Base-by-base conservation (phyloP, 1,140 invertebrate genomes). In the Venustaconcha ellipsiformis region DNA sequence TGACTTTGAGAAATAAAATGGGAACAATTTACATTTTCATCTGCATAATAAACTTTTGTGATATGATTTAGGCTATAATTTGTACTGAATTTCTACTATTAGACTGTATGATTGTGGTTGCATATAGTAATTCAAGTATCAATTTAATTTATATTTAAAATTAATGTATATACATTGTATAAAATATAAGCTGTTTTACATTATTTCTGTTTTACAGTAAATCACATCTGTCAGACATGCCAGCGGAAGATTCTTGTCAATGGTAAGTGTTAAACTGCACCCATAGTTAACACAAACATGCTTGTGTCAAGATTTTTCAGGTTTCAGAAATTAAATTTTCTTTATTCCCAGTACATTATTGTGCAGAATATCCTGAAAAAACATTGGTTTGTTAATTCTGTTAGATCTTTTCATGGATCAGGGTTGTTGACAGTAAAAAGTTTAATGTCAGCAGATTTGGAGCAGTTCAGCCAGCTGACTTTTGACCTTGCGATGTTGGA, bases 191-290 rank as follows among this genome's bases (percentile, higher is more conserved):
- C 17, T n/a, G 2, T 20, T 17, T 65, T 63, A 18, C n/a, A 57
- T n/a, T 67, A 37, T 58, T 83, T 60, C 73, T 80, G 92, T 26
- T 70, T 94, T 82, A 89, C 90, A 83, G 94, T 94, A 85, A 93
- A 95, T 73, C 92, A 94, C 83, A 88, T 93, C 68, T 97, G 95
- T 88, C 93, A 93, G 78, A 93, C 92, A 59, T 97, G 96, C 87
- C 92, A 94, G 84, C 92, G 93, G 69, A 92, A 93, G 82, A 92
- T 96, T 72, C 92, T 95, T 76, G 91, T 93, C 65, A 93, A 91
- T 91, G 94, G 93, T 93, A 87, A 79, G 76, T 83, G 37, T 48
- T 48, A 48, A 48, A 48, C 0, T 48, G 37, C 37, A 48, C 6
- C 4, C 72, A 62, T 66, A 30, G 14, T 58, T 78, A 17, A 23